These are phyloP conservation scores for Ophioninae sp. DNA, from an alignment of 2,888 invertebrate genomes.

Conservation along the genomic window DNA sequence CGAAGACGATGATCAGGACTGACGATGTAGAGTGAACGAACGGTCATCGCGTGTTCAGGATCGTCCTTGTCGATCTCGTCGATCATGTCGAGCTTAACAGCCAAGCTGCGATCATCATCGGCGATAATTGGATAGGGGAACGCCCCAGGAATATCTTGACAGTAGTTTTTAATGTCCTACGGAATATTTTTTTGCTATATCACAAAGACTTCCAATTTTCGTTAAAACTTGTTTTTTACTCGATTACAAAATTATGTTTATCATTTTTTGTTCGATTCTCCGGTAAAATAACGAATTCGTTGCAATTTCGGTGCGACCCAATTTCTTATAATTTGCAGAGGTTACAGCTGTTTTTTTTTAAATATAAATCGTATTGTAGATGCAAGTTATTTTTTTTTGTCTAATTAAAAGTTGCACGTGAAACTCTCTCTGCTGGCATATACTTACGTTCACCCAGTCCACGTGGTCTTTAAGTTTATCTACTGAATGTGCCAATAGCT, in stretches of 20 bases:
- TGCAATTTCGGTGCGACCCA: not conserved
- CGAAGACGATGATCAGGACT: conserved; percentile 91
- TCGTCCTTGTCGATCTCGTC: conserved; percentile 88
- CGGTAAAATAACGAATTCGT: not conserved
- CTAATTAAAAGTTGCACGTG: not conserved
- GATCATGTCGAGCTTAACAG: conserved; percentile 89
- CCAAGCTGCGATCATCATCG: conserved; percentile 87
- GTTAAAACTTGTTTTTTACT: not conserved
- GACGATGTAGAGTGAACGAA: conserved; percentile 90
- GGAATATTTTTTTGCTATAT: not conserved
- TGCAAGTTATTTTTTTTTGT: not conserved
- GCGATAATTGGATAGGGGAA: conserved; percentile 93
- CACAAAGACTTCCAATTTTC: not conserved
- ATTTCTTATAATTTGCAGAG: not conserved
- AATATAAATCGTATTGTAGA: not conserved
- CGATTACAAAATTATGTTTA: not conserved
- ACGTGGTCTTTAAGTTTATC: conserved; percentile 88
- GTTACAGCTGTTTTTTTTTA: not conserved
- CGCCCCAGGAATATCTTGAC: conserved; percentile 86
- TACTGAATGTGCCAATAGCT: conserved; percentile 91
- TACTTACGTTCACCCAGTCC: conserved; percentile 87
- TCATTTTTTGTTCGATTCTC: not conserved
- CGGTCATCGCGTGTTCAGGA: conserved; percentile 86
- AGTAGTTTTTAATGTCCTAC: conserved; percentile 87
- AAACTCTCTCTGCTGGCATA: not conserved